Evolutionary conservation across 2,113 vertebrate species (phyloP).

Genomic region (Podarcis muralis): DNA sequence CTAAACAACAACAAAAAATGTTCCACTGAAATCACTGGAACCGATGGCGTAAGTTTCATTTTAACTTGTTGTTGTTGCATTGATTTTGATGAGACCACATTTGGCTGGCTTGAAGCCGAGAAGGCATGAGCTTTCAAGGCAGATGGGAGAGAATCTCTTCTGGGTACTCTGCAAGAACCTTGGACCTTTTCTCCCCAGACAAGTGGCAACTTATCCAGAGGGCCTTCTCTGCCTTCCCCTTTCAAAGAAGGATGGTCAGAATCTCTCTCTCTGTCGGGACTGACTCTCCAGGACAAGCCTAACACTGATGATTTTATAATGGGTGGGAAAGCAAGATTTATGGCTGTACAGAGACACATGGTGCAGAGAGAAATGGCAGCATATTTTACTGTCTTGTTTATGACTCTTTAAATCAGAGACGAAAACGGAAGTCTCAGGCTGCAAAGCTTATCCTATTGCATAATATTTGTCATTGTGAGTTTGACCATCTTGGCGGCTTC

Average conservation of each 20-base stretch:
- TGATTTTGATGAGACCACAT: too few species aligned
- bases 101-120: too few species aligned
- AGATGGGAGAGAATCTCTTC: not conserved
- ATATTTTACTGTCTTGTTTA: not conserved
- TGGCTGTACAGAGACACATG: not conserved
- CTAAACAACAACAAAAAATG: too few species aligned
- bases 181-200: too few species aligned
- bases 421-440: not conserved
- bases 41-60: too few species aligned
- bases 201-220: too few species aligned
- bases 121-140: not conserved
- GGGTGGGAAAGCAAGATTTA: not conserved
- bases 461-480: not conserved
- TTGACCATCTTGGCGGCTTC: not conserved
- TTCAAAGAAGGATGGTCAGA: too few species aligned
- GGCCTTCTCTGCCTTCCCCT: too few species aligned
- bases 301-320: not conserved
- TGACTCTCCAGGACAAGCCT: not conserved
- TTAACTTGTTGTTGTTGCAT: too few species aligned
- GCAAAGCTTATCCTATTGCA: not conserved
- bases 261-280: not conserved
- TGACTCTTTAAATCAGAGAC: not conserved
- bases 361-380: not conserved
- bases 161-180: too few species aligned
- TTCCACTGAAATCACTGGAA: too few species aligned